Percentiles rank a stretch among this genome's conserved stretches.
These are phyloP conservation scores for Corythornis vintsioides DNA, from an alignment of 2,113 vertebrate species.

Conservation along the genomic window DNA sequence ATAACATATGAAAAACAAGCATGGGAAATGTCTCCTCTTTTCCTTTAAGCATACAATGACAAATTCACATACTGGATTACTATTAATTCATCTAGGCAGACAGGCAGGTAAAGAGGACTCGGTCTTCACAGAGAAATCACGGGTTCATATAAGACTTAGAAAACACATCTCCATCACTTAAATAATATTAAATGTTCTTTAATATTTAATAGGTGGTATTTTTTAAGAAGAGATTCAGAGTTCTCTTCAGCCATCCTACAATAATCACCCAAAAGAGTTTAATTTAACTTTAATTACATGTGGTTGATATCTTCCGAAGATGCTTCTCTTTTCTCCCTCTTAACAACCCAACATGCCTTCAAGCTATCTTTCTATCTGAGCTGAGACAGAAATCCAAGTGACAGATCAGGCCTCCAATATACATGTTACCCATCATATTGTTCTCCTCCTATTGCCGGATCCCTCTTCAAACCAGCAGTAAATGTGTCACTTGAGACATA, in stretches of 20 bases:
- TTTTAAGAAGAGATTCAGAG: neutral
- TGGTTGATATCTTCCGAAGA: neutral
- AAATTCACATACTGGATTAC: neutral
- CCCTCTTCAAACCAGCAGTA: neutral
- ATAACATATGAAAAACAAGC: neutral
- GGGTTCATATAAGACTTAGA: neutral
- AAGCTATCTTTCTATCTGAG: neutral
- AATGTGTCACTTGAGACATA: neutral
- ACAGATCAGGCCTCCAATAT: neutral
- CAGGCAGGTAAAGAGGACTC: neutral
- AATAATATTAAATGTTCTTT: neutral
- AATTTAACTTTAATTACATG: rapidly evolving
- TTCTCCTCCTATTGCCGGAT: neutral
- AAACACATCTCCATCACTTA: neutral
- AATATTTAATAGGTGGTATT: neutral
- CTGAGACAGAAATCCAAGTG: neutral
- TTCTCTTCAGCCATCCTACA: neutral
- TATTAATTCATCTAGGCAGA: neutral
- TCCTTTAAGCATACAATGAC: neutral
- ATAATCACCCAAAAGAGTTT: neutral
- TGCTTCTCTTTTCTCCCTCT: neutral
- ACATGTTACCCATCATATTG: neutral
- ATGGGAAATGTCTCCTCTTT: rapidly evolving
- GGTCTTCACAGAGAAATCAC: neutral
- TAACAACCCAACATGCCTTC: neutral